Percentiles rank a stretch among this genome's conserved stretches.
Evolutionary conservation across 1,140 invertebrate species (phyloP).

Genomic region (Pteromalus puparum): DNA sequence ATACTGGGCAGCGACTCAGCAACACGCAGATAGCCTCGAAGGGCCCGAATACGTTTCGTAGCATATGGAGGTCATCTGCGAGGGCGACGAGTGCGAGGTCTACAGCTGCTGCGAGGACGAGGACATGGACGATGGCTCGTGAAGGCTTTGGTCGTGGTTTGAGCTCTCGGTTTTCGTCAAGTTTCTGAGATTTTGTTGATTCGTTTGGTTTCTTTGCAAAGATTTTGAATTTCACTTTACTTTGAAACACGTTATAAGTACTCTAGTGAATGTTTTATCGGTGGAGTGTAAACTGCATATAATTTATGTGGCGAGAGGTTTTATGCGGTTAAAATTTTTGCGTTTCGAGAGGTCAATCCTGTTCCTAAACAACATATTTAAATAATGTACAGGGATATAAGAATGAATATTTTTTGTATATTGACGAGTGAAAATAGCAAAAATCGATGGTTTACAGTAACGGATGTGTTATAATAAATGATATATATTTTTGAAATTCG

Average conservation of each 20-base stretch:
- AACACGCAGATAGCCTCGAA: slow-evolving; percentile 51
- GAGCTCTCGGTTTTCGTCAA: neutral
- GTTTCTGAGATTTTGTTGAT: slow-evolving; percentile 21
- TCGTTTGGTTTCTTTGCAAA: neutral
- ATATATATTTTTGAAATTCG: slow-evolving; percentile 50
- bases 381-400: slow-evolving; percentile 37
- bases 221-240: too few relatives aligned
- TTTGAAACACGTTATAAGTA: too few relatives aligned
- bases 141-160: neutral
- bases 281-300: too few relatives aligned
- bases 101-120: neutral
- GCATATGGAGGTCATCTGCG: slow-evolving; percentile 35
- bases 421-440: slow-evolving; percentile 23
- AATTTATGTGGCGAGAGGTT: neutral
- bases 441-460: slow-evolving; percentile 29
- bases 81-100: slow-evolving; percentile 27
- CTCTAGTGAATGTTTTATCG: too few relatives aligned
- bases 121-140: neutral
- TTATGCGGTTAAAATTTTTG: neutral
- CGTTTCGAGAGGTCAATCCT: slow-evolving; percentile 27
- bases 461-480: slow-evolving; percentile 6
- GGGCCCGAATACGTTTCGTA: slow-evolving; percentile 72
- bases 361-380: slow-evolving; percentile 46
- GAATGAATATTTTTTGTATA: slow-evolving; percentile 46
- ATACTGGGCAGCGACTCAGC: slow-evolving; percentile 58